phyloP scores from a whole-genome alignment of 2,888 invertebrate species.

The Timandra comae region DNA sequence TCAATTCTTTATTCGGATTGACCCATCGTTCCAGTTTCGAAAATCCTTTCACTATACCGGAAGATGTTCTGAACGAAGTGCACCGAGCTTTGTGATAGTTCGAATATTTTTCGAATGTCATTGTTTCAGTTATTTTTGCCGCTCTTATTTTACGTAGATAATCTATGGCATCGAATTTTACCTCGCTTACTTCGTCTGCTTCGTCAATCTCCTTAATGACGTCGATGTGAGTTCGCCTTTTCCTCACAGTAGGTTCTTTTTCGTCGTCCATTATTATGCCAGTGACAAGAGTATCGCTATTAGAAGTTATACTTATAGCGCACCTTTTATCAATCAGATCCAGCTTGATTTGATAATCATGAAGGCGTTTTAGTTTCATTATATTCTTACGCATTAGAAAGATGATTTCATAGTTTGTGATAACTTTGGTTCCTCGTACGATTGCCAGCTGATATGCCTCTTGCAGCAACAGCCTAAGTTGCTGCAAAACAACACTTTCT shows the following conservation, averaged over 20 bases:
- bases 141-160: conserved; percentile 78
- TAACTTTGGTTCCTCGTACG: conserved; percentile 78
- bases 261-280: conserved; percentile 67
- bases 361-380: conserved; percentile 83
- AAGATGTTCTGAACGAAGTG: conserved; percentile 78
- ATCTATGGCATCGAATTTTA: conserved; percentile 74
- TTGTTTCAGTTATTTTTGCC: conserved; percentile 70
- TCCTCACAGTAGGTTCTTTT: conserved; percentile 65
- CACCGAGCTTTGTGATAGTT: conserved; percentile 88
- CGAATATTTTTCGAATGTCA: conserved; percentile 79
- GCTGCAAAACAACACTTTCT: conserved; percentile 89
- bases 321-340: conserved; percentile 61
- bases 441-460: conserved; percentile 83
- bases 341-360: conserved; percentile 82
- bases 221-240: conserved; percentile 62
- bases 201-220: conserved; percentile 75
- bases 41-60: conserved; percentile 69
- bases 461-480: conserved; percentile 85
- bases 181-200: conserved; percentile 71
- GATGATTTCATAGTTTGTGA: conserved; percentile 81
- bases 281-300: conserved; percentile 39
- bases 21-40: conserved; percentile 79
- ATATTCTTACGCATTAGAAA: conserved; percentile 90
- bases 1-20: conserved; percentile 78
- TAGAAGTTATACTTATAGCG: conserved; percentile 28